Percentiles rank a stretch among this genome's conserved stretches.
Conservation (phyloP, 2,113 vertebrate genomes). For the Cyanistes caeruleus region DNA sequence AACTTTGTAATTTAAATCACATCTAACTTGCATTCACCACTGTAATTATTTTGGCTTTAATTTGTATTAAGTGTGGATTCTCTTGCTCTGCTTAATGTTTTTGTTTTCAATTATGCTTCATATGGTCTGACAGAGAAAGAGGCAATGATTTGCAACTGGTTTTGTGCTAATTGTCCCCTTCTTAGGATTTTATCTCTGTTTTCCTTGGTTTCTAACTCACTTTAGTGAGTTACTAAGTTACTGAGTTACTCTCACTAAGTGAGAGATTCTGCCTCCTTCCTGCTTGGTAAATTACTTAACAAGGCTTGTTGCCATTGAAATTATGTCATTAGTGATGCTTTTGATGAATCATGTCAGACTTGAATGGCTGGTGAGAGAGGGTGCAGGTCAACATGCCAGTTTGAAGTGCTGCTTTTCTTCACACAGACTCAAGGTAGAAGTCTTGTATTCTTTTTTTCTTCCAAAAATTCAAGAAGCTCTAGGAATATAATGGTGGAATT, state of each 20-base stretch:
- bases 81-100: neutral
- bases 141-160: neutral
- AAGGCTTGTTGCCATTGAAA: neutral
- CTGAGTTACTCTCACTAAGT: too few species aligned
- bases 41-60: neutral
- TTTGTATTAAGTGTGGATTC: neutral
- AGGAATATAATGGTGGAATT: neutral
- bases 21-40: neutral
- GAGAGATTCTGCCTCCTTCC: neutral
- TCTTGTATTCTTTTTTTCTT: neutral
- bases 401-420: neutral
- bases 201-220: neutral
- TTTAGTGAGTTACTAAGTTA: too few species aligned
- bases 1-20: neutral
- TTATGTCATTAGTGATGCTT: neutral
- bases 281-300: neutral
- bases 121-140: neutral
- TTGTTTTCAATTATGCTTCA: neutral
- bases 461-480: neutral
- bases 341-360: neutral
- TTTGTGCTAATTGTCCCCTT: neutral
- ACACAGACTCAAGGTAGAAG: neutral
- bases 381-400: neutral
- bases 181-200: neutral
- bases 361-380: neutral